These are phyloP conservation scores for Heliconius erato DNA, from an alignment of 2,888 invertebrate genomes.

Conservation along the genomic window DNA sequence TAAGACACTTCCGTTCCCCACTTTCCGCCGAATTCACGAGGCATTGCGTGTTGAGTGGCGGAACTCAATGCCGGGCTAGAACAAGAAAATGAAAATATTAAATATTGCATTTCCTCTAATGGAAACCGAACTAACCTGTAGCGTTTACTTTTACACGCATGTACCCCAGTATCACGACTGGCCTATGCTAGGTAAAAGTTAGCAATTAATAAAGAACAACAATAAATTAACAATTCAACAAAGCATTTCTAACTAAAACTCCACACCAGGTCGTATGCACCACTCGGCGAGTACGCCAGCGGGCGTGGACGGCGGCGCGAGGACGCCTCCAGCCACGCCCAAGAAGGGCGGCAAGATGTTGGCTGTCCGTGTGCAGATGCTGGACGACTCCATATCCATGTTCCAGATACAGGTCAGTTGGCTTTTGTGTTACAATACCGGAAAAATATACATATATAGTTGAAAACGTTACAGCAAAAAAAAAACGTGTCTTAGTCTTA, in stretches of 20 bases:
- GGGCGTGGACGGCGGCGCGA: constrained; percentile 90
- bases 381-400: constrained; percentile 95
- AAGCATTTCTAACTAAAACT: neutral
- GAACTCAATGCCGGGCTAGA: no score
- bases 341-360: constrained; percentile 95
- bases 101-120: no score
- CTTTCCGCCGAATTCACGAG: no score
- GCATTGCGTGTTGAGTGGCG: no score
- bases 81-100: no score
- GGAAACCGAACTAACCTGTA: no score
- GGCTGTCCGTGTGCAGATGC: constrained; percentile 94
- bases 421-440: neutral
- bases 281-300: constrained; percentile 94
- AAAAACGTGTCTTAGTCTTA: no score
- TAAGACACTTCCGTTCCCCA: no score
- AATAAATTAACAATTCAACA: neutral
- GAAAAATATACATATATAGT: neutral
- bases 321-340: constrained; percentile 92
- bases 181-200: no score
- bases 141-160: no score
- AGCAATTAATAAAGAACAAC: no score
- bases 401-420: constrained; percentile 95
- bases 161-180: no score
- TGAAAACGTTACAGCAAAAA: neutral
- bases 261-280: constrained; percentile 88